Evolutionary conservation across 2,888 invertebrate species (phyloP), one percentile per base, ranked within the genome.

Genomic region (Argyresthia albistria): DNA sequence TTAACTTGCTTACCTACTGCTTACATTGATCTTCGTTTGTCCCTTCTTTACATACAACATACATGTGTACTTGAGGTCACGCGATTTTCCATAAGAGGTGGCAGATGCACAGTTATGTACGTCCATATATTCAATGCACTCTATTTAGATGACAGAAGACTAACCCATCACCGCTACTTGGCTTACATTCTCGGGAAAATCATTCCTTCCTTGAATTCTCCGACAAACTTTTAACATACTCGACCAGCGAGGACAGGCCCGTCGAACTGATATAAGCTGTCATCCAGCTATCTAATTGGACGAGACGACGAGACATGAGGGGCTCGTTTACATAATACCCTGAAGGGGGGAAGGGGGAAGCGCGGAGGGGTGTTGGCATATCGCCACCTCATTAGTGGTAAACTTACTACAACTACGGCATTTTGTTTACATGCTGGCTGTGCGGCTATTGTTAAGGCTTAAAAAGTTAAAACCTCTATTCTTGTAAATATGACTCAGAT

Each of bases 261-360:
- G 55, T 56, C 53, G 53, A 54, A 54, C 25, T 55, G 56, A 57
- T 58, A 60, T 58, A 60, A 58, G 56, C 54, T 53, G 53, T 54
- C 55, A 47, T 50, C 56, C 52, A 46, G 46, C 15, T 49, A 39
- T 50, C 55, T 58, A 58, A 58, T 60, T 59, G 60, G 58, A 55
- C 55, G 55, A 52, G 57, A 59, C 54, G 55, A 25, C 25, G 25
- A 25, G 25, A 25, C 25, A 25, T 50, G 37, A 50, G 45, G 50
- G 43, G 45, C 39, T 52, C 45, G 52, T 52, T 55, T 53, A 53
- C 46, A 50, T 55, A 54, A 54, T 54, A 43, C n/a, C 14, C n/a
- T 14, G 14, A 43, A 8, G 43, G 7, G 14, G 8, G 43, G 6
- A 11, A 8, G 6, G n/a, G 43, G 8, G 14, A n/a, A 6, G n/a